phyloP scores from a whole-genome alignment of 2,797 vertebrate genomes.

The Prunella strophiata region DNA sequence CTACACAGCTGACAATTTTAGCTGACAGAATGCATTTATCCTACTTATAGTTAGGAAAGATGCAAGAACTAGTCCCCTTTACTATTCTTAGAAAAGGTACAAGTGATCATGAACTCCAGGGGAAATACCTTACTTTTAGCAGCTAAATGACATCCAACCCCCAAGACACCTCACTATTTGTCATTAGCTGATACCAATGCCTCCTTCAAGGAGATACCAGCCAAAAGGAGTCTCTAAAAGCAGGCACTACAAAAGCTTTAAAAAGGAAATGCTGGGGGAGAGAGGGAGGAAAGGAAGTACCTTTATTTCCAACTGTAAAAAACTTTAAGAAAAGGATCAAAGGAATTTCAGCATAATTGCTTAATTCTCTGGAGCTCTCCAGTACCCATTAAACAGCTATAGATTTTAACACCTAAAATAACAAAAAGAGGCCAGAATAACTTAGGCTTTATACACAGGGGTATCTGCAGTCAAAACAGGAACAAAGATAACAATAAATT shows the following conservation, averaged over 20 bases:
- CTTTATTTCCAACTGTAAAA: background rate
- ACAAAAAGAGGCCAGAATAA: background rate
- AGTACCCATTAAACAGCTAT: background rate
- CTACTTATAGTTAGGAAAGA: background rate
- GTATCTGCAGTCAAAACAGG: background rate
- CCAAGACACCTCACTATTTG: background rate
- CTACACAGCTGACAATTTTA: background rate
- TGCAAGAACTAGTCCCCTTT: background rate
- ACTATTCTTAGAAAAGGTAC: background rate
- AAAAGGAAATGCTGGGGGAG: background rate
- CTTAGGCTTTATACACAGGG: background rate
- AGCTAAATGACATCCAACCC: background rate
- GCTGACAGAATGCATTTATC: background rate
- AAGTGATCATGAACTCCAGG: background rate
- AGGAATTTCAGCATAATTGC: background rate
- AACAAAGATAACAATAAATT: background rate
- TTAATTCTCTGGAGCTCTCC: background rate
- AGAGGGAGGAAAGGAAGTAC: accelerated
- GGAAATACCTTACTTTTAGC: background rate
- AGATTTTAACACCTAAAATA: background rate
- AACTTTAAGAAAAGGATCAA: background rate
- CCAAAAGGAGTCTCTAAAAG: background rate
- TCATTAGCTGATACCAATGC: background rate
- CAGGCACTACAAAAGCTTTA: background rate
- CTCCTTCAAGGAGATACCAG: background rate